phyloP scores from a whole-genome alignment of 2,888 invertebrate genomes.

The Hoplodrina ambigua region DNA sequence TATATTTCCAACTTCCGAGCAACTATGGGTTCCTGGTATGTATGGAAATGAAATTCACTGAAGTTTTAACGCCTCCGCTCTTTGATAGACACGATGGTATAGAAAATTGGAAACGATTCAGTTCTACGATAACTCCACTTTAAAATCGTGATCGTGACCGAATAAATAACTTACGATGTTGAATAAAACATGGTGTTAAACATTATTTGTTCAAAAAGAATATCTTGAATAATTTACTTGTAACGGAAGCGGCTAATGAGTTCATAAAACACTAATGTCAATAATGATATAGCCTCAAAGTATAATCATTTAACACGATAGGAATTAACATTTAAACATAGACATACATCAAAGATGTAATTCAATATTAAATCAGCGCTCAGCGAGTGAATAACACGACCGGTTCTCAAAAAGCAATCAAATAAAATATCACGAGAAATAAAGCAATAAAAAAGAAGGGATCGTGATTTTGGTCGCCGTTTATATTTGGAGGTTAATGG shows the following conservation, averaged over 20 bases:
- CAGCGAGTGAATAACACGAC: conserved; percentile 63
- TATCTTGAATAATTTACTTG: conserved; percentile 63
- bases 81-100: conserved; percentile 32
- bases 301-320: conserved; percentile 67
- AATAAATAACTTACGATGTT: conserved; percentile 53
- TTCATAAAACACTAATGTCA: conserved; percentile 68
- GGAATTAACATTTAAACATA: conserved; percentile 73
- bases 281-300: conserved; percentile 64
- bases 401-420: conserved; percentile 70
- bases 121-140: conserved; percentile 23
- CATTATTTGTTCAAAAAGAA: conserved; percentile 65
- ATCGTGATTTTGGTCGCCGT: conserved; percentile 70
- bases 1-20: conserved; percentile 49
- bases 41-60: conserved; percentile 54
- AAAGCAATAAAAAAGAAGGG: conserved; percentile 77
- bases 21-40: conserved; percentile 43
- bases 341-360: conserved; percentile 66
- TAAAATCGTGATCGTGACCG: conserved; percentile 33
- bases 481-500: conserved; percentile 74
- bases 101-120: conserved; percentile 21
- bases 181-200: conserved; percentile 66
- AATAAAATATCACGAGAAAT: conserved; percentile 75
- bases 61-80: conserved; percentile 28
- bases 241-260: conserved; percentile 72
- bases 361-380: conserved; percentile 63